These are phyloP conservation scores for Apodemus agrarius DNA, from an alignment of 2,797 vertebrate genomes.

Conservation along the genomic window DNA sequence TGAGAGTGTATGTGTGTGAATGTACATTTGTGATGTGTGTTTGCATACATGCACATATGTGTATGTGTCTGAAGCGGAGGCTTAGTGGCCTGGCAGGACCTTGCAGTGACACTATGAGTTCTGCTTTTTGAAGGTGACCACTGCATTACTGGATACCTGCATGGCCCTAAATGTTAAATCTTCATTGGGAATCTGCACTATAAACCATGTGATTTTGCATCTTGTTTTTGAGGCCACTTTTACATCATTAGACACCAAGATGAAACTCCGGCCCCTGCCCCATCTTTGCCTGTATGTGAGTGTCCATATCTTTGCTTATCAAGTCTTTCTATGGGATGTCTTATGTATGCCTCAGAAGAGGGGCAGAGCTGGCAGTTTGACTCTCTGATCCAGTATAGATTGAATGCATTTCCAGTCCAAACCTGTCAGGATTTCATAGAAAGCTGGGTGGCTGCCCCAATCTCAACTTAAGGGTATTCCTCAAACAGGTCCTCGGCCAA, in stretches of 20 bases:
- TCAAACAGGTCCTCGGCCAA: background rate
- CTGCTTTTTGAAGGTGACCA: background rate
- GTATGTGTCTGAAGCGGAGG: background rate
- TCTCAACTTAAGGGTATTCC: background rate
- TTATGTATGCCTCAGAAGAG: background rate
- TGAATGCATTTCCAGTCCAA: background rate
- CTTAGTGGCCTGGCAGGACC: background rate
- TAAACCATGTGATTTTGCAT: background rate
- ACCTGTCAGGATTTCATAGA: background rate
- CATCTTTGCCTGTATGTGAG: background rate
- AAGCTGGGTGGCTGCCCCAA: background rate
- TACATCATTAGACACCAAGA: background rate
- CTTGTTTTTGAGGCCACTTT: background rate
- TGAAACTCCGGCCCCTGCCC: background rate
- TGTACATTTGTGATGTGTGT: background rate
- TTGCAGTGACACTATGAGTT: background rate
- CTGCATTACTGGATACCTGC: background rate
- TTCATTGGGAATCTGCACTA: background rate
- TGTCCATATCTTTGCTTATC: background rate
- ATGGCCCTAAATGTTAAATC: background rate
- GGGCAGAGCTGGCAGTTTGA: background rate
- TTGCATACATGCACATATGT: background rate
- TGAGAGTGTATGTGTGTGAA: background rate
- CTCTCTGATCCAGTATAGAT: background rate
- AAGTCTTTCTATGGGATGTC: background rate